A percentile compares a stretch with the other conserved stretches of the same genome.
Evolutionary conservation across 2,113 vertebrate species (phyloP).

Genomic region (Ciconia boyciana): DNA sequence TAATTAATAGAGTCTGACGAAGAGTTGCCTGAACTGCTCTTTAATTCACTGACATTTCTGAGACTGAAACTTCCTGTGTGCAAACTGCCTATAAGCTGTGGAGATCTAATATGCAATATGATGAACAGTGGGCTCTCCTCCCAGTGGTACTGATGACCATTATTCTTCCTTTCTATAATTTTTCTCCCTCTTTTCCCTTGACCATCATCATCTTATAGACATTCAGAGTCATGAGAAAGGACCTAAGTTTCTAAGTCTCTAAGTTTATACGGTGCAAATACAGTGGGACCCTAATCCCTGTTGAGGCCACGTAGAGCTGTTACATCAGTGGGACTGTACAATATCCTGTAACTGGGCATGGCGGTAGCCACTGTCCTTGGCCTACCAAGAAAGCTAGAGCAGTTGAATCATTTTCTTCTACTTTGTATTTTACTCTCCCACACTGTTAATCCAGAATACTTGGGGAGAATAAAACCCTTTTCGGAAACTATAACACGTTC

Average conservation of each 20-base stretch:
- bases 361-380: not conserved
- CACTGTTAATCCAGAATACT: not conserved
- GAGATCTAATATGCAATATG: not conserved
- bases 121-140: not conserved
- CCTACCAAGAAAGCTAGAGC: not conserved
- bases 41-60: not conserved
- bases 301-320: not conserved
- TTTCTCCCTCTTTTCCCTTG: not conserved
- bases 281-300: not conserved
- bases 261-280: not conserved
- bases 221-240: not conserved
- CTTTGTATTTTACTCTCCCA: not conserved
- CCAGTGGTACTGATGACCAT: not conserved
- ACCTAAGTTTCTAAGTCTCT: not conserved
- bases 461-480: not conserved
- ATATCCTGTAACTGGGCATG: not conserved
- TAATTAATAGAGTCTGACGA: not conserved
- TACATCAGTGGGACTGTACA: not conserved
- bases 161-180: not conserved
- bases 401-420: not conserved
- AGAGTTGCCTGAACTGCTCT: not conserved
- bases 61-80: not conserved
- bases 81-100: not conserved
- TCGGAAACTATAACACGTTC: not conserved
- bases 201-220: not conserved